Base-by-base conservation (phyloP, 2,888 invertebrate genomes). In the Emmelina monodactyla region DNA sequence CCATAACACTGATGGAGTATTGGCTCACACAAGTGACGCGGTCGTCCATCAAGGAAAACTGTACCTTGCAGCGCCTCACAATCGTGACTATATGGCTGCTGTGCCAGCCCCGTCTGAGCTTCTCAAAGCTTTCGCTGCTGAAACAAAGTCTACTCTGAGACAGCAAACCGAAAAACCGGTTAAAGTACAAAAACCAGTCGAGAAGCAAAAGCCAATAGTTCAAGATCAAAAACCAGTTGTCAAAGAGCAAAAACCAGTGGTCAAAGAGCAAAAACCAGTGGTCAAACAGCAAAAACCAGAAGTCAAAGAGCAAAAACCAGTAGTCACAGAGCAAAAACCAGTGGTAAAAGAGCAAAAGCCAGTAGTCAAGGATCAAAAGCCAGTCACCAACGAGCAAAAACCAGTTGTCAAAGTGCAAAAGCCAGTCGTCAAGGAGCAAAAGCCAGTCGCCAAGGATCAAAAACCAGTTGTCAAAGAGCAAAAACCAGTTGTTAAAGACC, bases 11-110 rank as follows among this genome's bases (percentile, higher is more conserved):
- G 85, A 89, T 51, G 72, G 70, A 22, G 76, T 82, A 14, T 50
- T 87, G 1, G 35, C 43, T 0, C 55, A 59, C 7, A 72, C 89
- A 13, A 86, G 87, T 46, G 90, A 91, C 50, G 87, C 86, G 2
- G 76, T 86, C 40, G 83, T 89, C 31, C 83, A 82, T 51, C 83
- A 85, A 33, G 84, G 85, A 45, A 80, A 82, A 46, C 62, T 91
- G 10, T 86, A 85, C 52, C 62, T 88, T 19, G 92, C 90, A 13
- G 85, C 84, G 11, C 91, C 91, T 0, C 85, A 82, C 44, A 6
- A 15, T 7, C 85, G 86, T 51, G 72, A 84, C 36, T 89, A 80
- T 47, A 59, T 92, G 31, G 88, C 81, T 1, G 80, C 85, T 35
- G 81, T 89, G n/a, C 82, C 87, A 22, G 73, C 83, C 9, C 79